Conservation (phyloP, 2,797 vertebrate species). For the Sphenopsis melanotis region DNA sequence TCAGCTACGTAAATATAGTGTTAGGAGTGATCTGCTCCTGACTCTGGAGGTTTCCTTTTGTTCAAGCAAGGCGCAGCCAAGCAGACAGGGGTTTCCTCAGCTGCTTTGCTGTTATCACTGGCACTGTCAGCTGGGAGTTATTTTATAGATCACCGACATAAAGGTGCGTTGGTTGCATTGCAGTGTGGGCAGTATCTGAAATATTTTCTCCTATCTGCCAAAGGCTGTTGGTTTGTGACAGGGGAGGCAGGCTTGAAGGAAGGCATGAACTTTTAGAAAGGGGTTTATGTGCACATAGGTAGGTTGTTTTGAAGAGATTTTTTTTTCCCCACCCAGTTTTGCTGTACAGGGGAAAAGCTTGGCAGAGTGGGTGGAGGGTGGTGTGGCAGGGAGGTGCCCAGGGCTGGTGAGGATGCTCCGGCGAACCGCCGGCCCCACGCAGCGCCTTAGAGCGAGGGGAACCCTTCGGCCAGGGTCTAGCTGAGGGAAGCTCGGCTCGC, state of each 20-base stretch:
- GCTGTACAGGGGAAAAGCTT: not conserved
- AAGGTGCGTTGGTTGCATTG: not conserved
- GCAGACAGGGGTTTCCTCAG: slow-evolving; percentile 38
- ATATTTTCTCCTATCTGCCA: not conserved
- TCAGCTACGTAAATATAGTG: slow-evolving; percentile 22
- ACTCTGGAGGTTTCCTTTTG: slow-evolving; percentile 64
- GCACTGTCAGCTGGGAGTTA: not conserved
- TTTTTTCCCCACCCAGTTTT: not conserved
- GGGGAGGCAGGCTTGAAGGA: not conserved
- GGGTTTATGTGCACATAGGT: not conserved
- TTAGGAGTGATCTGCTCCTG: slow-evolving; percentile 43
- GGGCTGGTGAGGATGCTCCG: not conserved
- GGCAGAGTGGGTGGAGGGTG: not conserved
- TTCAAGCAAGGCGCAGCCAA: slow-evolving; percentile 56
- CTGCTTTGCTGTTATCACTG: slow-evolving; percentile 9
- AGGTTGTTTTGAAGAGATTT: not conserved
- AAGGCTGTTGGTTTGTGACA: not conserved
- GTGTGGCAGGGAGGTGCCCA: not conserved
- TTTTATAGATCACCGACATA: not conserved
- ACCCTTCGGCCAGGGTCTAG: not conserved
- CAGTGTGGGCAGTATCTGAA: not conserved
- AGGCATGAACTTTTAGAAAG: not conserved
- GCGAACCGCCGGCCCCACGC: accelerated
- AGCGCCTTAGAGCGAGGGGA: not conserved
- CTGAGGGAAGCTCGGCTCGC: not conserved